phyloP scores from a whole-genome alignment of 1,140 invertebrate genomes.

The Phymorhynchus buccinoides region DNA sequence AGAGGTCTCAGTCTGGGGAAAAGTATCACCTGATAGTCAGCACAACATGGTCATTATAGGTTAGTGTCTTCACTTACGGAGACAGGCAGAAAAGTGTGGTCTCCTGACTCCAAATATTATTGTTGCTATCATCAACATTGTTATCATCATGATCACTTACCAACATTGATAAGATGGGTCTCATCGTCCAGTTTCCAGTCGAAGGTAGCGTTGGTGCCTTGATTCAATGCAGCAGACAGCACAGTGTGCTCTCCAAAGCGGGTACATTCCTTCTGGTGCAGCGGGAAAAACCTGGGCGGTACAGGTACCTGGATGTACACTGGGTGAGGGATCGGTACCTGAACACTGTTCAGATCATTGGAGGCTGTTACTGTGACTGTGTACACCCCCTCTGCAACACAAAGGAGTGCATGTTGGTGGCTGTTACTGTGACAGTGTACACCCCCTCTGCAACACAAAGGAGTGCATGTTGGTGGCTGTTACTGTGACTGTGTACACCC shows the following conservation, averaged over 20 bases:
- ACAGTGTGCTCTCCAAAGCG: constrained; percentile 48
- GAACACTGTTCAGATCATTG: constrained; percentile 57
- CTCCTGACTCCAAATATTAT: too few relatives aligned
- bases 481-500: background rate
- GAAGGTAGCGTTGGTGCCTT: constrained; percentile 59
- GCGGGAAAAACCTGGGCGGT: background rate
- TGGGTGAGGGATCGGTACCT: constrained; percentile 39
- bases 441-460: background rate
- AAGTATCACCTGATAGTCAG: too few relatives aligned
- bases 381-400: constrained; percentile 61
- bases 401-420: background rate
- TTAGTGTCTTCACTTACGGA: too few relatives aligned
- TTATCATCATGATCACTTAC: too few relatives aligned
- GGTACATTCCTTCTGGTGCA: constrained; percentile 30
- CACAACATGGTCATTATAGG: too few relatives aligned
- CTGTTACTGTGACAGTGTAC: background rate
- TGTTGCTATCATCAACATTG: too few relatives aligned
- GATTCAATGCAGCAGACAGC: constrained; percentile 39
- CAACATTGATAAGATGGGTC: too few relatives aligned
- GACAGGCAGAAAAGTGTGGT: too few relatives aligned
- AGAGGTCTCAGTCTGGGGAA: too few relatives aligned
- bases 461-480: background rate
- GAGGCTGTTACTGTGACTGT: constrained; percentile 57
- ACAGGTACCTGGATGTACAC: constrained; percentile 60
- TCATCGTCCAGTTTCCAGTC: constrained; percentile 63